A percentile compares a stretch with the other conserved stretches of the same genome.
Evolutionary conservation across 2,888 invertebrate genomes (phyloP).

Genomic region (Drosophila aldrichi): DNA sequence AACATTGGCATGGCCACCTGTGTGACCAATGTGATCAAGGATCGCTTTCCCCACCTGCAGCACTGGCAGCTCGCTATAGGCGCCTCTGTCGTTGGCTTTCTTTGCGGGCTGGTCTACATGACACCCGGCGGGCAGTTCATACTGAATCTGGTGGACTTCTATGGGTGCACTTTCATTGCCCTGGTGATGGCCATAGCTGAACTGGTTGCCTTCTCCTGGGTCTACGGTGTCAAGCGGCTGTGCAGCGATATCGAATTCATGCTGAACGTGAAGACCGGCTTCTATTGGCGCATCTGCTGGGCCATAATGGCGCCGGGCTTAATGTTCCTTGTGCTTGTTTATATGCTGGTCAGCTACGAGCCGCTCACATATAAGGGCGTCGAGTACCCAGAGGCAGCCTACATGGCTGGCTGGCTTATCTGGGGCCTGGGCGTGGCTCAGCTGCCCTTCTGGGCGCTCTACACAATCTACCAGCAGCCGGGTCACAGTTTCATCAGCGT

Average conservation of each 20-base stretch:
- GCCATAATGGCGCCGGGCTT: constrained; percentile 89
- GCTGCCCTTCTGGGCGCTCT: constrained; percentile 85
- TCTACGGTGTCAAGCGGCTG: constrained; percentile 90
- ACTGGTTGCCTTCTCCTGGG: constrained; percentile 90
- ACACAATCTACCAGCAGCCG: constrained; percentile 81
- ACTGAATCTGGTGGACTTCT: constrained; percentile 90
- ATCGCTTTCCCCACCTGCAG: constrained; percentile 85
- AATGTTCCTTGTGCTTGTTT: constrained; percentile 90
- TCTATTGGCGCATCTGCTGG: constrained; percentile 94
- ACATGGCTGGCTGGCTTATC: constrained; percentile 86
- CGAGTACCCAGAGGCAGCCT: constrained; percentile 87
- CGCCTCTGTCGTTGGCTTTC: constrained; percentile 86
- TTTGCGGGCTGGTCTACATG: constrained; percentile 88
- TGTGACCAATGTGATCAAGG: constrained; percentile 86
- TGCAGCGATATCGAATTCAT: constrained; percentile 92
- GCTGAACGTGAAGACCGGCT: constrained; percentile 88
- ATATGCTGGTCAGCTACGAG: constrained; percentile 88
- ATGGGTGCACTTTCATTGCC: constrained; percentile 91
- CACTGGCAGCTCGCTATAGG: constrained; percentile 86
- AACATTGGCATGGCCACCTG: constrained; percentile 86
- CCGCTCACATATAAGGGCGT: constrained; percentile 88
- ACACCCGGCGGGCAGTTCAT: constrained; percentile 91
- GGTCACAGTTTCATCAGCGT: constrained; percentile 54
- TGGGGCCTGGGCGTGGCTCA: constrained; percentile 86
- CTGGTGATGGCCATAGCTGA: constrained; percentile 89